These are phyloP conservation scores for Aurelia sp. DNA, from an alignment of 30 jellyfish, hydroid and myxozoan species.

Conservation along the genomic window DNA sequence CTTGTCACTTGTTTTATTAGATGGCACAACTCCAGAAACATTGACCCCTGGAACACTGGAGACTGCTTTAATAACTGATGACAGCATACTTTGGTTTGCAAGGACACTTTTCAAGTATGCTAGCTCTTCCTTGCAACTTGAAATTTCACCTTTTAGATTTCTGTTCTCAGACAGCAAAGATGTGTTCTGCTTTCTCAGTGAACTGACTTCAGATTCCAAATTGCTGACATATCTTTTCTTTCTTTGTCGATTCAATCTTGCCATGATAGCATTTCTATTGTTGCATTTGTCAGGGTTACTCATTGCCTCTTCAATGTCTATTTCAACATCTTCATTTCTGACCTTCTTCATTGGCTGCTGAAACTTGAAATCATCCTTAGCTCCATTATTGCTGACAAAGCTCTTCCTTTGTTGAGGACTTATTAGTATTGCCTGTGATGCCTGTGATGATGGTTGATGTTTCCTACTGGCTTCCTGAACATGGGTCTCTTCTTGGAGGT, in stretches of 20 bases:
- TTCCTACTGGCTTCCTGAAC: too few species aligned
- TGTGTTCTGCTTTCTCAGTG: constrained; percentile 62
- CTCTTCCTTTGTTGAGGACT: background rate
- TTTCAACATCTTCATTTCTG: background rate
- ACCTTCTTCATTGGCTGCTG: background rate
- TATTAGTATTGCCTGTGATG: too few species aligned
- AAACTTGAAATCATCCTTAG: background rate
- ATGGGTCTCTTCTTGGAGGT: too few species aligned
- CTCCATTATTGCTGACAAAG: background rate
- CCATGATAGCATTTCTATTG: constrained; percentile 83
- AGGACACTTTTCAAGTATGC: constrained; percentile 59
- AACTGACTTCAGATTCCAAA: constrained; percentile 78
- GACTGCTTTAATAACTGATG: constrained; percentile 75
- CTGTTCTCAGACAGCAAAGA: constrained; percentile 46
- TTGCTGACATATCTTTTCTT: constrained; percentile 76
- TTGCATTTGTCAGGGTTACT: constrained; percentile 16
- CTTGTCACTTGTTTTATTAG: background rate
- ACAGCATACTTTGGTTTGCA: constrained; percentile 72
- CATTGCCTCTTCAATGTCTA: background rate
- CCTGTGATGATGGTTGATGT: too few species aligned
- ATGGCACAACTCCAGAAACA: constrained; percentile 35
- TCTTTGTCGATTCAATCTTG: constrained; percentile 80
- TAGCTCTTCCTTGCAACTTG: constrained; percentile 55
- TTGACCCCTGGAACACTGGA: constrained; percentile 71
- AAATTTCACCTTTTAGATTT: constrained; percentile 24